Percentiles rank a stretch among this genome's conserved stretches.
Conservation (phyloP, 92 coral and sea anemone species). For the Phenganax marumi region DNA sequence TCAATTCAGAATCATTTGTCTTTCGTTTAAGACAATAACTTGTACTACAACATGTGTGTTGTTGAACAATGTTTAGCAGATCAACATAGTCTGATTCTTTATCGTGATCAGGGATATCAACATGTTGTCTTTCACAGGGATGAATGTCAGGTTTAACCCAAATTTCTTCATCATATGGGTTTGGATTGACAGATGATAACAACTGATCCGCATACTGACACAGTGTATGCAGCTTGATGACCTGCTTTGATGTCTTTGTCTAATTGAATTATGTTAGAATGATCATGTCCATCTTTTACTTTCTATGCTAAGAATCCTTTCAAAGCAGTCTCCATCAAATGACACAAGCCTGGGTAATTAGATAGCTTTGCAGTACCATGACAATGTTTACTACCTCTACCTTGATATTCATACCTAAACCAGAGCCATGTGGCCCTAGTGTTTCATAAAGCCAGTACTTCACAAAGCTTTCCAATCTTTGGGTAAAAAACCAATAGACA, state of each 20-base stretch:
- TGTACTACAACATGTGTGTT: slow-evolving; percentile 56
- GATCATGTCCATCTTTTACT: slow-evolving; percentile 35
- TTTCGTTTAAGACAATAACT: too few relatives aligned
- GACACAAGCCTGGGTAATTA: slow-evolving; percentile 21
- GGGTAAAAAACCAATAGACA: too few relatives aligned
- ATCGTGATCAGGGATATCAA: slow-evolving; percentile 54
- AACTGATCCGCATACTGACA: slow-evolving; percentile 65
- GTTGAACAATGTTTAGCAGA: too few relatives aligned
- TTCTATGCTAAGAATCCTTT: slow-evolving; percentile 53
- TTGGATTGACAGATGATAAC: too few relatives aligned
- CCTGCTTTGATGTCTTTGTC: slow-evolving; percentile 61
- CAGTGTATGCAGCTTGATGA: slow-evolving; percentile 52
- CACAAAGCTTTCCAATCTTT: too few relatives aligned
- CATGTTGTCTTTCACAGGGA: slow-evolving; percentile 58
- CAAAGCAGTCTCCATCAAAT: slow-evolving; percentile 42
- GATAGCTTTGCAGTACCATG: too few relatives aligned
- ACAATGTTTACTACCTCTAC: too few relatives aligned
- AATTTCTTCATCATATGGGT: slow-evolving; percentile 56
- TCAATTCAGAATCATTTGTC: slow-evolving; percentile 8
- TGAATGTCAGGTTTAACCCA: slow-evolving; percentile 56
- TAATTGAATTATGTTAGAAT: slow-evolving; percentile 23
- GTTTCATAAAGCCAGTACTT: slow-evolving; percentile 26
- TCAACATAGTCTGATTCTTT: slow-evolving; percentile 51
- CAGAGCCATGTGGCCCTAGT: too few relatives aligned
- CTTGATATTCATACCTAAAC: too few relatives aligned